A percentile compares a stretch with the other conserved stretches of the same genome.
Conservation (phyloP, 1,140 invertebrate genomes). For the Drosophila biarmipes region DNA sequence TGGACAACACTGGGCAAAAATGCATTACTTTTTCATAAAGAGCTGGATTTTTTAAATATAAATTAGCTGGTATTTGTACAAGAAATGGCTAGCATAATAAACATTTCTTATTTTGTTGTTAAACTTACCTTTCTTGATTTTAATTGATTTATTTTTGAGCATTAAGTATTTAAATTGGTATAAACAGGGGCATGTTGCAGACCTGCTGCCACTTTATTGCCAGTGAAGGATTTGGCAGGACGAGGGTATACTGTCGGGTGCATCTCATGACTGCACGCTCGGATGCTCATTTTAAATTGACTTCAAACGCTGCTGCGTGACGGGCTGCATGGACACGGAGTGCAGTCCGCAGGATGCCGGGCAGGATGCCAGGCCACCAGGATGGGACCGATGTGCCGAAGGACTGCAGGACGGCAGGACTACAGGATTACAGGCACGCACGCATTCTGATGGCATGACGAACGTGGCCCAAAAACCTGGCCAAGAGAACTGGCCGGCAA, state of each 20-base stretch:
- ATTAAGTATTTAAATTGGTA: not conserved
- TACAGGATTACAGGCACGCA: conserved; percentile 57
- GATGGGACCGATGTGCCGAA: not conserved
- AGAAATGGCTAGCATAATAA: no score
- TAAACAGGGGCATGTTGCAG: not conserved
- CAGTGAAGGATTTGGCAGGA: conserved; percentile 25
- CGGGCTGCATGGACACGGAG: conserved; percentile 70
- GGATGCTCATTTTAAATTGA: conserved; percentile 82
- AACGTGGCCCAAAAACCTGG: conserved; percentile 61
- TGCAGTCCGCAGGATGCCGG: conserved; percentile 48
- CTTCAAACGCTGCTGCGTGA: conserved; percentile 82
- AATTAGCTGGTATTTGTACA: no score
- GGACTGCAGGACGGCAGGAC: conserved; percentile 1
- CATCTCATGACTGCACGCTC: conserved; percentile 82
- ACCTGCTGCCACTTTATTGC: conserved; percentile 4
- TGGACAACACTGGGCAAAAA: conserved; percentile 7
- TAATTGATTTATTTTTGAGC: not conserved
- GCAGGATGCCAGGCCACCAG: conserved; percentile 40
- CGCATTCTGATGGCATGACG: conserved; percentile 74
- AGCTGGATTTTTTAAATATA: no score
- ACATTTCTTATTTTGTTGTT: no score
- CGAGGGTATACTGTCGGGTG: conserved; percentile 24
- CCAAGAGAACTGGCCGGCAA: conserved; percentile 58
- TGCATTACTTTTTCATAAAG: no score
- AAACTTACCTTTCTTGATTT: no score